Base-by-base conservation (phyloP, 1,140 invertebrate species). In the Phthorimaea operculella region DNA sequence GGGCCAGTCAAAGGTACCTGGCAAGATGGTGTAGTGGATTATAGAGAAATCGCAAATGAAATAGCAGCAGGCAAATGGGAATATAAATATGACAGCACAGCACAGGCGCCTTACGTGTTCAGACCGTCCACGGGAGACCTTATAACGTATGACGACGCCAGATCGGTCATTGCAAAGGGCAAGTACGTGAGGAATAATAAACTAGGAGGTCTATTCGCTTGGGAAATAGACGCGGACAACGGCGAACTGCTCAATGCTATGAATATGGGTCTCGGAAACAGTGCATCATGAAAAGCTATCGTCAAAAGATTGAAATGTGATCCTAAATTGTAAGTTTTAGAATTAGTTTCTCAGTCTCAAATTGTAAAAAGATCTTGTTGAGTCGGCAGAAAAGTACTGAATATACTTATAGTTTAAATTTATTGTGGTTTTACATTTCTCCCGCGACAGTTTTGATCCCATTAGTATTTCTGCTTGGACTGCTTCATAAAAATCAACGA, bases 101-200 rank as follows among this genome's bases (percentile, higher is more conserved):
- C 81, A 0, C 74, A 84, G 56, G 81, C 79, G 0, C 78, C 81
- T 5, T 84, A 81, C 53, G 81, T 84, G 14, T 83, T 80, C 59
- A 74, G 71, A 16, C 67, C 67, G 33, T 63, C 70, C 6, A 83
- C 79, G 6, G 81, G 81, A 6, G 81, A 84, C 54, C 59, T 84
- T 7, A 68, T 84, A 42, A 84, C 81, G 0, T 84, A 84, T 57
- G 81, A 84, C 44, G 78, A 84, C 56, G 68, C 76, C 1, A 71
- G 81, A 59, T 84, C 79, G 0, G 70, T 74, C 51, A 83, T 80
- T 51, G 81, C 76, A 53, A 83, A 84, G 54, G 78, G 75, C 9
- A 84, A 84, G 62, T 84, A 84, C 59, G 81, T 83, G 7, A 76
- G 76, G 55, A 79, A 77, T 45, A 83, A 84, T 52, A 83, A 84